Evolutionary conservation across 1,140 invertebrate species (phyloP), one percentile per base, ranked within the genome.

Genomic region (Whitmania pigra): DNA sequence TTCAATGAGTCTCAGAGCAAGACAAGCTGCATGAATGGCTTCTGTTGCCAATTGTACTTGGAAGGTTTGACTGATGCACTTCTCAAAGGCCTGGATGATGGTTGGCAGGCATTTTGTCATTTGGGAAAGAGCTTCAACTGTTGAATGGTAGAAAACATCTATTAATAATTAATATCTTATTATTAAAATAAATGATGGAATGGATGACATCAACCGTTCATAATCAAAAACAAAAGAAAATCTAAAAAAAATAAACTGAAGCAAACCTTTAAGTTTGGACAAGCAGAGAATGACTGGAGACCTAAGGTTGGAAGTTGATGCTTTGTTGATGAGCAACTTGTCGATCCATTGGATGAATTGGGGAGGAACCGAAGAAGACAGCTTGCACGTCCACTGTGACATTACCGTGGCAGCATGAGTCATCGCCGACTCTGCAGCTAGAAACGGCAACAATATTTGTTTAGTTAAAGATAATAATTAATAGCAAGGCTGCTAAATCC

Each of bases 11-110:
- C 87, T 88, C 18, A 91, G 80, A 55, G 94, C 79, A 20, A 92
- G 82, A 78, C 87, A 87, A 71, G 88, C 84, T 31, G 91, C 89
- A 74, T 87, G 86, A 0, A 94, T 82, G 27, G 89, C 90, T 83
- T 95, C 92, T 18, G 87, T 88, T 0, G 92, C 86, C 13, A 88
- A 81, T 63, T 85, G 78, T 31, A 82, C 76, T 80, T 86, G 79
- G 25, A 82, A 82, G 1, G 88, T 85, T 78, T 90, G 89, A 71
- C 85, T 83, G 25, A 83, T 80, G 29, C 89, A 88, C 77, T 87
- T 89, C 76, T 90, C 89, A 43, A 90, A 84, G 36, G 86, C 85
- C 78, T 88, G 87, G 43, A 87, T 75, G 6, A 92, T 80, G 43
- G 85, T 74, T 55, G 87, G 84, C n/a, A 86, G 78, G 22, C 90